Evolutionary conservation across 2,797 vertebrate species (phyloP), one percentile per base, ranked within the genome.

Genomic region (Hoplostethus mediterraneus): DNA sequence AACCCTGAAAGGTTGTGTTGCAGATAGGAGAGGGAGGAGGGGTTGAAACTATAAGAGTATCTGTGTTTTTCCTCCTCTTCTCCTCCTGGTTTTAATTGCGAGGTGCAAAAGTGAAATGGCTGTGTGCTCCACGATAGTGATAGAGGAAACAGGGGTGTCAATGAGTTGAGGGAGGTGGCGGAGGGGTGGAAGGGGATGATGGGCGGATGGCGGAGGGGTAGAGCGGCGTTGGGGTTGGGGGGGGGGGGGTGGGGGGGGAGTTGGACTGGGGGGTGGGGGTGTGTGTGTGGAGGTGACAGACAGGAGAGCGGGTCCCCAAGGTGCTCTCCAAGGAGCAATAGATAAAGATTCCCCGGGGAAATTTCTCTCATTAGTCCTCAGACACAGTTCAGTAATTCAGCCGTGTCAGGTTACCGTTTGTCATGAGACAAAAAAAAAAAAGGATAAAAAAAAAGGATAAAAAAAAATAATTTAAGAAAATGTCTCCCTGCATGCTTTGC

Each of bases 341-440:
- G 96, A 96, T 98, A 97, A 98, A 98, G 96, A 96, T 97, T 96
- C 97, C 94, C 95, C 66, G 87, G 96, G 95, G 97, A 97, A 95
- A 96, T 94, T 95, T 95, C 96, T 96, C 96, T 98, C 96, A 98
- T 98, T 99, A 98, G 96, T 96, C 96, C 93, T 96, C 94, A 97
- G 97, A 96, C 95, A 97, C 96, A 97, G 96, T 96, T 97, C 95
- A 95, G 96, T 96, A 97, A 98, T 96, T 97, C 96, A 95, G 94
- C 95, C 96, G 95, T 96, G 95, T 95, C 92, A 94, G 95, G 95
- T 97, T 97, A 95, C 95, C 88, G 89, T 96, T 96, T 95, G 94
- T 97, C 95, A 96, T 91, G 92, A 94, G 94, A 96, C 88, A 89
- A 91, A 94, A 92, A 75, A 67, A 61, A 57, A 65, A 56, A 67